These are phyloP conservation scores for Saiga tatarica DNA, from an alignment of 2,113 vertebrate species.

Conservation along the genomic window DNA sequence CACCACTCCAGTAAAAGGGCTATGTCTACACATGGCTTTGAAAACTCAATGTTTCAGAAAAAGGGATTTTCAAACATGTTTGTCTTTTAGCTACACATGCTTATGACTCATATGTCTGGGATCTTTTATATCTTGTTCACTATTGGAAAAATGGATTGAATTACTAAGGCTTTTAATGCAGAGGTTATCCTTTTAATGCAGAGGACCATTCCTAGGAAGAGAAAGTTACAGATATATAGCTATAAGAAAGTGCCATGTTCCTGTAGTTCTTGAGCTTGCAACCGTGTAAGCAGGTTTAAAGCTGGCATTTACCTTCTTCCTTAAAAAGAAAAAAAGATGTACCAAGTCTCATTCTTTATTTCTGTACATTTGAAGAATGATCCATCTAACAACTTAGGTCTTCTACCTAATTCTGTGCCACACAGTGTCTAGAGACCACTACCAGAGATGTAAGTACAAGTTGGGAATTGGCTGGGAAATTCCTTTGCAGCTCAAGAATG, in stretches of 20 bases:
- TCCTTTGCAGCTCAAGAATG: not conserved
- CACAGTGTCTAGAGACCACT: not conserved
- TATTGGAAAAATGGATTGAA: not conserved
- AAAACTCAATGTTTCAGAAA: not conserved
- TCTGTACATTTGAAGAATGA: not conserved
- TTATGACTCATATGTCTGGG: not conserved
- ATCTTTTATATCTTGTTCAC: not conserved
- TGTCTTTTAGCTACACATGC: not conserved
- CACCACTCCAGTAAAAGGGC: not conserved
- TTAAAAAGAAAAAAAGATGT: not conserved
- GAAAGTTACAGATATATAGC: not conserved
- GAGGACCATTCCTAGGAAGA: not conserved
- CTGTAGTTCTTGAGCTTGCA: not conserved
- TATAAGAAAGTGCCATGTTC: not conserved
- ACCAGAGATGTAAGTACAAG: not conserved
- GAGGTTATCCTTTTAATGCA: not conserved
- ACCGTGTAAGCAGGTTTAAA: not conserved
- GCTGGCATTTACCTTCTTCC: not conserved
- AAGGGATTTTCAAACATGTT: not conserved
- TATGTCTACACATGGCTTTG: not conserved
- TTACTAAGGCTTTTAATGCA: not conserved
- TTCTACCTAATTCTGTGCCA: not conserved
- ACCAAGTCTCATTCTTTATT: not conserved
- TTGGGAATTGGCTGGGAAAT: not conserved
- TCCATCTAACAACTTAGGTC: not conserved